Conservation (phyloP, 2,888 invertebrate genomes). For the Zaprionus obscuricornis region DNA sequence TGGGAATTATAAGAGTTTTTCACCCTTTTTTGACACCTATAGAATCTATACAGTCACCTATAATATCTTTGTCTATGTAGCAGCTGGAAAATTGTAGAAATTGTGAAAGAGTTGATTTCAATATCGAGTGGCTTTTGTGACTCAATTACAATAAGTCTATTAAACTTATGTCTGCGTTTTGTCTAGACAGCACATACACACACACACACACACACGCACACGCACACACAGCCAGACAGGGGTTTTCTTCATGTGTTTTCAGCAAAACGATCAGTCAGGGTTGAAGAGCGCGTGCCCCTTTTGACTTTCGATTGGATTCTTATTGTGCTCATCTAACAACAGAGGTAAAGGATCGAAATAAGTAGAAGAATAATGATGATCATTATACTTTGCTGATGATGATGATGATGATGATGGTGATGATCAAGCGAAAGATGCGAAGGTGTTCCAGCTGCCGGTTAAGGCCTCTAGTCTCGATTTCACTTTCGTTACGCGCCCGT, state of each 20-base stretch:
- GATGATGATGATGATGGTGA: slow-evolving; percentile 8
- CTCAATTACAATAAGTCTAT: slow-evolving; percentile 79
- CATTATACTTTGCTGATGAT: neutral
- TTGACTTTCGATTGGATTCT: slow-evolving; percentile 71
- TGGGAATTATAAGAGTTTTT: slow-evolving; percentile 7
- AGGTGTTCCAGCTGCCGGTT: slow-evolving; percentile 75
- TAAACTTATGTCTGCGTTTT: slow-evolving; percentile 70
- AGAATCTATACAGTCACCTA: slow-evolving; percentile 21
- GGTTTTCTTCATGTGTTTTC: no score
- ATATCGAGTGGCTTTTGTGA: slow-evolving; percentile 76
- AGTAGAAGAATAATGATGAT: neutral
- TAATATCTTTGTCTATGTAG: no score
- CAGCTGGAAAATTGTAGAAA: slow-evolving; percentile 45
- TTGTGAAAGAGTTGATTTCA: slow-evolving; percentile 58
- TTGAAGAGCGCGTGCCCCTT: slow-evolving; percentile 73
- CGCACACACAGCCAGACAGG: no score
- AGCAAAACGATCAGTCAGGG: slow-evolving; percentile 47
- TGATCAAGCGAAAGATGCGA: slow-evolving; percentile 50
- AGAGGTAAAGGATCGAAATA: neutral
- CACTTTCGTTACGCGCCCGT: slow-evolving; percentile 77
- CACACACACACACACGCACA: neutral
- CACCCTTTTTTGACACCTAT: slow-evolving; percentile 36
- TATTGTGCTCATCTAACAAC: slow-evolving; percentile 69
- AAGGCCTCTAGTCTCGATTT: slow-evolving; percentile 69
- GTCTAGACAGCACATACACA: slow-evolving; percentile 59